These are phyloP conservation scores for Agonum fuliginosum DNA, from an alignment of 2,888 invertebrate species.

Conservation along the genomic window DNA sequence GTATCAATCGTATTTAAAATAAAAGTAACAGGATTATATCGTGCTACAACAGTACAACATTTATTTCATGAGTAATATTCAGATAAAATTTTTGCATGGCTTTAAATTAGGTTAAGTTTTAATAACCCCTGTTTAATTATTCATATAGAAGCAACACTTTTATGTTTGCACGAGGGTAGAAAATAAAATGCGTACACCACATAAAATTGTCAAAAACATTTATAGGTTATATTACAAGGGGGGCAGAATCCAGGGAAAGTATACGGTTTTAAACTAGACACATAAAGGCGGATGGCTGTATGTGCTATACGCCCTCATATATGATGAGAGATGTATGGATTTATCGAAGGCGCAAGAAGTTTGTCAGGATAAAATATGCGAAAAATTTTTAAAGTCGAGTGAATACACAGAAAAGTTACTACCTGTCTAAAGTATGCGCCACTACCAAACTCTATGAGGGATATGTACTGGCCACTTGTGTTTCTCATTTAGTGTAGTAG, in stretches of 20 bases:
- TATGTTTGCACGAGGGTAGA: conserved; percentile 18
- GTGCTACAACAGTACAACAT: too few relatives aligned
- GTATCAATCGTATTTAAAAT: too few relatives aligned
- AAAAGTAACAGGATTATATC: too few relatives aligned
- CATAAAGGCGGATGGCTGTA: conserved; percentile 32
- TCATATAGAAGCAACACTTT: conserved; percentile 27
- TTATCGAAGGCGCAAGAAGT: conserved; percentile 45
- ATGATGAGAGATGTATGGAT: conserved; percentile 48
- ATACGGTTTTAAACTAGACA: conserved; percentile 24
- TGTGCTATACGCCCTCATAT: conserved; percentile 36
- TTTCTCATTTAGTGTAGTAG: conserved; percentile 7
- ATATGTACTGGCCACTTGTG: too few relatives aligned
- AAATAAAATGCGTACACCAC: conserved; percentile 35
- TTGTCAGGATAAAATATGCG: conserved; percentile 50
- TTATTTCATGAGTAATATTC: neutral
- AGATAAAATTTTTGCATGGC: neutral
- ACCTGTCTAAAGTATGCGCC: conserved; percentile 43
- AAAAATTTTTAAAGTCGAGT: conserved; percentile 48
- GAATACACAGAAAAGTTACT: conserved; percentile 45
- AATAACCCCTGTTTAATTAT: conserved; percentile 27
- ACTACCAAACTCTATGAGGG: neutral
- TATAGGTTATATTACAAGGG: conserved; percentile 26
- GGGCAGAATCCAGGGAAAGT: neutral
- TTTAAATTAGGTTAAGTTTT: conserved; percentile 17
- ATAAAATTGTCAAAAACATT: conserved; percentile 45